phyloP scores from a whole-genome alignment of 2,113 vertebrate genomes.

The Tretioscincus oriximinensis region DNA sequence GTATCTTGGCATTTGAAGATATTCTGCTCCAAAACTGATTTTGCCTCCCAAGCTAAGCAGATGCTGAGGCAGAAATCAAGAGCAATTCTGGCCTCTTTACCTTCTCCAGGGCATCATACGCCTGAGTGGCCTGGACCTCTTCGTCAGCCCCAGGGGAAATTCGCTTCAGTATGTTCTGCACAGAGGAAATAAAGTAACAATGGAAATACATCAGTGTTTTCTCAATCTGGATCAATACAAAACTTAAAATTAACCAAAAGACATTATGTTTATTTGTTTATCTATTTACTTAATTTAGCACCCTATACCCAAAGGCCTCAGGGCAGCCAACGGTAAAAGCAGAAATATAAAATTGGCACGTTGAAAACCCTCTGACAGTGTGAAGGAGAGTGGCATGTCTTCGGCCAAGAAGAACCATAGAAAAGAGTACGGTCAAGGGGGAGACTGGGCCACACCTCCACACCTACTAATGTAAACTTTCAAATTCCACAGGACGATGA shows the following conservation, averaged over 20 bases:
- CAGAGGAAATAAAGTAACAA: neutral
- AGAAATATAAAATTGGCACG: neutral
- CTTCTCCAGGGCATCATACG: conserved; percentile 87
- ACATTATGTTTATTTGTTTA: too few relatives aligned
- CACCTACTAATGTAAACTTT: too few relatives aligned
- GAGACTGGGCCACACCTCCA: too few relatives aligned
- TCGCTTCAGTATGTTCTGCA: conserved; percentile 93
- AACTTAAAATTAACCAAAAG: neutral
- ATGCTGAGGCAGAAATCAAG: neutral
- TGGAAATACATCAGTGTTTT: neutral
- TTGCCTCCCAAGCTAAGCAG: neutral
- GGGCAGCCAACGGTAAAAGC: too few relatives aligned
- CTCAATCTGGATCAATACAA: neutral
- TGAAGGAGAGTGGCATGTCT: conserved; percentile 59
- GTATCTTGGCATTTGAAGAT: neutral
- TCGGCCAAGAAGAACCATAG: too few relatives aligned
- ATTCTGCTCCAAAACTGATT: neutral
- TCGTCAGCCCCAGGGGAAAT: conserved; percentile 82
- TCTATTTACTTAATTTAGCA: too few relatives aligned
- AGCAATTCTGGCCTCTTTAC: conserved; percentile 57
- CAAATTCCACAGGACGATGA: too few relatives aligned
- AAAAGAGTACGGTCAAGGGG: too few relatives aligned
- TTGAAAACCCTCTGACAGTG: conserved; percentile 66
- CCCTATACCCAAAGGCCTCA: too few relatives aligned
- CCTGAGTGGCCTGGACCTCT: conserved; percentile 86